A percentile compares a stretch with the other conserved stretches of the same genome.
Conservation (phyloP, 2,113 vertebrate genomes). For the Lepisosteus oculatus region DNA sequence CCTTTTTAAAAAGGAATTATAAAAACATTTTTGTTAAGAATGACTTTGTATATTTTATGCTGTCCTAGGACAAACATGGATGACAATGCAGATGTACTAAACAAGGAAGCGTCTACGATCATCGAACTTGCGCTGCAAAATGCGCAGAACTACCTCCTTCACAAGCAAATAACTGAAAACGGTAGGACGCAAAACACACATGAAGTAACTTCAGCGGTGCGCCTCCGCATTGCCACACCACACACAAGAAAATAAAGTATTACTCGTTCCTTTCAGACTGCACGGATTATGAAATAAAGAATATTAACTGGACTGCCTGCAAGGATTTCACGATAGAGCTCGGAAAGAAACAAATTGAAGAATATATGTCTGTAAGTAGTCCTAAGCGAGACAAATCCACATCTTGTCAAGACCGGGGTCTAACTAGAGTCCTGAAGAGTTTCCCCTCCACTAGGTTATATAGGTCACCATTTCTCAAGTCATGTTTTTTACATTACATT, state of each 20-base stretch:
- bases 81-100: background rate
- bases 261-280: background rate
- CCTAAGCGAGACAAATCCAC: background rate
- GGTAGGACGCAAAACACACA: background rate
- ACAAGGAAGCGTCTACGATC: slow-evolving; percentile 26
- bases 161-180: background rate
- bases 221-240: too few relatives aligned
- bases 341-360: slow-evolving; percentile 63
- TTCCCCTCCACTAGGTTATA: too few relatives aligned
- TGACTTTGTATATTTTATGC: too few relatives aligned
- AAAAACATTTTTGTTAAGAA: too few relatives aligned
- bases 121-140: slow-evolving; percentile 23
- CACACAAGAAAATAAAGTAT: too few relatives aligned
- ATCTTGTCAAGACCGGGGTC: background rate
- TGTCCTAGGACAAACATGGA: too few relatives aligned
- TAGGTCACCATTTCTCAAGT: too few relatives aligned
- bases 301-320: slow-evolving; percentile 56
- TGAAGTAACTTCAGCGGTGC: too few relatives aligned
- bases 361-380: slow-evolving; percentile 64
- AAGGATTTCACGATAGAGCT: slow-evolving; percentile 66
- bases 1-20: too few relatives aligned
- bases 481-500: too few relatives aligned
- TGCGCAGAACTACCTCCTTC: fast-evolving
- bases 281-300: slow-evolving; percentile 9
- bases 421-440: too few relatives aligned